Percentiles rank a stretch among this genome's conserved stretches.
Evolutionary conservation across 1,140 invertebrate species (phyloP).

Genomic region (Ephestia elutella): DNA sequence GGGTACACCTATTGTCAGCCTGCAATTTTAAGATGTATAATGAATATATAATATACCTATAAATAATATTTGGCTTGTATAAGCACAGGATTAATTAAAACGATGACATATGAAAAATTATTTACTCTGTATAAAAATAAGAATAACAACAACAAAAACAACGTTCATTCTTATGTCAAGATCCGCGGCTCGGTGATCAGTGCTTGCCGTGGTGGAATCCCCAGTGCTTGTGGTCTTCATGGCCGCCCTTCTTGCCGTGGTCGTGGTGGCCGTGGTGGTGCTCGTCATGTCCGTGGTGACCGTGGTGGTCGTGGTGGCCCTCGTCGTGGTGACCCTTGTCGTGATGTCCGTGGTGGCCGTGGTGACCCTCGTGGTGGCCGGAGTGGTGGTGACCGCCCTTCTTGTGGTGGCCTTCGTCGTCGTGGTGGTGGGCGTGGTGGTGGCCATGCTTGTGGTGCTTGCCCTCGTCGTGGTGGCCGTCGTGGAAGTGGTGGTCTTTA

Average conservation of each 20-base stretch:
- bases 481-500: conserved; percentile 81
- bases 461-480: conserved; percentile 77
- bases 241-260: conserved; percentile 79
- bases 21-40: too few relatives aligned
- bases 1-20: too few relatives aligned
- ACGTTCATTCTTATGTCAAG: conserved; percentile 33
- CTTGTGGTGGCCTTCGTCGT: conserved; percentile 75
- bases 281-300: conserved; percentile 78
- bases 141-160: conserved; percentile 49
- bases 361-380: conserved; percentile 76
- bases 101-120: conserved; percentile 21
- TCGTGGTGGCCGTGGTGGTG: conserved; percentile 79
- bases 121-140: conserved; percentile 50
- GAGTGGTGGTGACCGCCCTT: conserved; percentile 78
- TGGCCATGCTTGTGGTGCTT: conserved; percentile 78
- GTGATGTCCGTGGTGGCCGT: conserved; percentile 77
- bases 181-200: conserved; percentile 24
- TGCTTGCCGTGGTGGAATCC: conserved; percentile 69
- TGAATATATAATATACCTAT: too few relatives aligned
- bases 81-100: conserved; percentile 3
- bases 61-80: too few relatives aligned
- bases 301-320: conserved; percentile 78
- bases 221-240: conserved; percentile 80
- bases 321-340: conserved; percentile 76
- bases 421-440: conserved; percentile 75